Evolutionary conservation across 2,888 invertebrate species (phyloP).

Genomic region (Acanthoscelides obtectus): DNA sequence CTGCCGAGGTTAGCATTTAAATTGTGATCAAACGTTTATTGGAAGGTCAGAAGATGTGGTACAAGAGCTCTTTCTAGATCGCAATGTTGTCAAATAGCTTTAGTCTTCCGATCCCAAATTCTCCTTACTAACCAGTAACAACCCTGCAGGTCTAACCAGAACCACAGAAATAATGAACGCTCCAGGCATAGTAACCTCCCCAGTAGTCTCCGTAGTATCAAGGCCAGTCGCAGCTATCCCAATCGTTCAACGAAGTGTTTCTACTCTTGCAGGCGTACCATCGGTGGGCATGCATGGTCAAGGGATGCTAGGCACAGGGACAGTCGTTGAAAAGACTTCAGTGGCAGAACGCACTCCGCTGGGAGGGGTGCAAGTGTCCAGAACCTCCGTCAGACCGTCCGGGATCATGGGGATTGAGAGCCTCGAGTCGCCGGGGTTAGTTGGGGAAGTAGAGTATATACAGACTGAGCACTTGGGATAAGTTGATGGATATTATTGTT

Average conservation of each 20-base stretch:
- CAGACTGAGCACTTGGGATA: background rate
- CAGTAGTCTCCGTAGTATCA: background rate
- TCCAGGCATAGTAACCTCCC: background rate
- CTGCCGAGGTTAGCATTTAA: too few species aligned
- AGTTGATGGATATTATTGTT: background rate
- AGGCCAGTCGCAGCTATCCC: background rate
- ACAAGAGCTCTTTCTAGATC: too few species aligned
- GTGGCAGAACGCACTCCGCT: background rate
- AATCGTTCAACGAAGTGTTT: background rate
- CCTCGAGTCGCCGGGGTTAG: background rate
- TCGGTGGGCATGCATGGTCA: constrained; percentile 15
- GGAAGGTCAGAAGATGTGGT: too few species aligned
- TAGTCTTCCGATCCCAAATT: too few species aligned
- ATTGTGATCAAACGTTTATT: too few species aligned
- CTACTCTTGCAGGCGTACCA: background rate
- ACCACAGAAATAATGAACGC: background rate
- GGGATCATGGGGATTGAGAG: background rate
- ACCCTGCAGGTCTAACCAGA: background rate
- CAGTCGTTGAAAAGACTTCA: background rate
- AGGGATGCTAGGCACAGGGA: constrained; percentile 3
- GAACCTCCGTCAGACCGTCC: background rate
- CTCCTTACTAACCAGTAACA: background rate
- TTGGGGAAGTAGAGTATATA: background rate
- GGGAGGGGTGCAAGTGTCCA: background rate
- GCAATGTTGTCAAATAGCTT: too few species aligned